These are phyloP conservation scores for Psilanteris sp. DNA, from an alignment of 1,140 invertebrate genomes.

Conservation along the genomic window DNA sequence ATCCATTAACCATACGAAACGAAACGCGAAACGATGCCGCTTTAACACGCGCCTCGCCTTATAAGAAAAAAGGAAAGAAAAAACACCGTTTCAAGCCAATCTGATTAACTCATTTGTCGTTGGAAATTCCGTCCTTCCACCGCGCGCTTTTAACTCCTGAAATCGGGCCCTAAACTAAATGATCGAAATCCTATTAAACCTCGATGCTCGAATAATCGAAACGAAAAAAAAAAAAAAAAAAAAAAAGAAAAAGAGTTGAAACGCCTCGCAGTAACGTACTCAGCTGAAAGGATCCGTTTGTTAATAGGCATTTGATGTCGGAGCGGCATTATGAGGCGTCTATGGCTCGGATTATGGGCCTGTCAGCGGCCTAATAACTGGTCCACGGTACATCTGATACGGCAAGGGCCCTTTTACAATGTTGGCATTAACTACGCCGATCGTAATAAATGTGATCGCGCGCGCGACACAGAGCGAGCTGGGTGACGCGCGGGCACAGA, in stretches of 20 bases:
- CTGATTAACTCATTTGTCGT: no score
- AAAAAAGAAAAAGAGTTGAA: constrained; percentile 18
- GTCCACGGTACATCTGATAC: constrained; percentile 67
- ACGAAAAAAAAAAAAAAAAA: no score
- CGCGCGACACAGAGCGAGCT: constrained; percentile 40
- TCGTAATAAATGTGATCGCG: constrained; percentile 60
- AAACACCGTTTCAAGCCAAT: no score
- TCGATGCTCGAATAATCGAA: constrained; percentile 13
- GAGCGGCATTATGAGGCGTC: constrained; percentile 63
- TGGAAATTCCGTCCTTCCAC: no score
- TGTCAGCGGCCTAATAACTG: constrained; percentile 67
- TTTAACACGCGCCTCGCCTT: no score
- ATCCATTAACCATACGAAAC: no score
- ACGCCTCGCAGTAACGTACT: constrained; percentile 25
- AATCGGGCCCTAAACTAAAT: no score
- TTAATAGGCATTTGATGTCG: constrained; percentile 66
- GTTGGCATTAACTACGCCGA: constrained; percentile 68
- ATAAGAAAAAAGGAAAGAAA: no score
- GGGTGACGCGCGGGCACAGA: constrained; percentile 37
- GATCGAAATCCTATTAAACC: constrained; percentile 7
- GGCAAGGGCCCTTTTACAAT: constrained; percentile 66
- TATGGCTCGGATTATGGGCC: constrained; percentile 66
- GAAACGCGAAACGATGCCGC: no score
- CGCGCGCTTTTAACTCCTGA: no score
- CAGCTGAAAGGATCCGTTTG: constrained; percentile 50